Conservation (phyloP, 2,888 invertebrate genomes). For the Lycophotia porphyrea region DNA sequence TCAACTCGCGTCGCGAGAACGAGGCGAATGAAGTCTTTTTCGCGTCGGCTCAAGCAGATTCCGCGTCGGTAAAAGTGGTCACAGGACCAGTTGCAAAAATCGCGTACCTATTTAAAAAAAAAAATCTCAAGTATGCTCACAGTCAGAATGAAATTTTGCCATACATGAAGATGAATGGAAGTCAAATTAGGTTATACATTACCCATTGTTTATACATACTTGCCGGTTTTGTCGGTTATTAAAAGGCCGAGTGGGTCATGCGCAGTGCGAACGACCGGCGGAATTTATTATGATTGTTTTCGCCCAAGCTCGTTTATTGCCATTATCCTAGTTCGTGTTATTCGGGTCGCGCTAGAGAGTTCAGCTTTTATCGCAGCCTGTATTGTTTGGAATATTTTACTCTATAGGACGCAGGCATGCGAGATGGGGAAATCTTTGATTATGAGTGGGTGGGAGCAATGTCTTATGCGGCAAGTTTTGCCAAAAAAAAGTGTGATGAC, state of each 20-base stretch:
- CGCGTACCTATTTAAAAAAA: neutral
- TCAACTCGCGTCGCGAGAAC: neutral
- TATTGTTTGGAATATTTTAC: slow-evolving; percentile 42
- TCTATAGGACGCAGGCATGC: slow-evolving; percentile 16
- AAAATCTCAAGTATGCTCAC: neutral
- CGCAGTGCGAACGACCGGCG: slow-evolving; percentile 55
- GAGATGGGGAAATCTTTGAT: slow-evolving; percentile 3
- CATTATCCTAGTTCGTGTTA: slow-evolving; percentile 54
- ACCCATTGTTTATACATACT: slow-evolving; percentile 45
- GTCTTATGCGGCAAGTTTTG: neutral
- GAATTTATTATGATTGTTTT: slow-evolving; percentile 69
- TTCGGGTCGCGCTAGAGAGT: slow-evolving; percentile 54
- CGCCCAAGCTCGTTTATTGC: slow-evolving; percentile 58
- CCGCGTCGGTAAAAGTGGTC: neutral
- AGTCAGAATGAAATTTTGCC: neutral
- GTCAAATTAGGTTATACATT: slow-evolving; percentile 46
- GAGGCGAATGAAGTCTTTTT: neutral
- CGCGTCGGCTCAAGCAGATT: neutral
- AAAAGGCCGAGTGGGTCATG: slow-evolving; percentile 58
- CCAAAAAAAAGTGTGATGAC: neutral
- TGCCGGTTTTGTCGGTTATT: slow-evolving; percentile 55
- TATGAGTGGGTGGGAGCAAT: neutral
- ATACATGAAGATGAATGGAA: neutral
- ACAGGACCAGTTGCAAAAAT: neutral
- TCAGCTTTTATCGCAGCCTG: slow-evolving; percentile 36